A percentile compares a stretch with the other conserved stretches of the same genome.
Conservation (phyloP, 2,888 invertebrate species). For the Drosophila kokeensis region DNA sequence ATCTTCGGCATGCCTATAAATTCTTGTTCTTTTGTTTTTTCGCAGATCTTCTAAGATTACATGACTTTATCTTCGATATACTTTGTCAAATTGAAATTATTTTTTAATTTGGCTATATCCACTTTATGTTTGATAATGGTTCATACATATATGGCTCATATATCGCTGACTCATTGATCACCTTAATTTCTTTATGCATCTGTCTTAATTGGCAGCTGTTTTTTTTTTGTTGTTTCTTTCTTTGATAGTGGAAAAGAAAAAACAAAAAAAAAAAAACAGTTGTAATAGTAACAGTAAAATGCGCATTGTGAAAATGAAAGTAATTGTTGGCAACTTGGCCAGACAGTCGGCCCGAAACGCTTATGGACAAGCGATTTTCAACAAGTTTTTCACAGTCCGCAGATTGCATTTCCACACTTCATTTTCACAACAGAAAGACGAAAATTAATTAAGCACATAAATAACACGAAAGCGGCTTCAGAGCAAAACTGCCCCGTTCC, state of each 20-base stretch:
- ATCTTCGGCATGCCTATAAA: too few species aligned
- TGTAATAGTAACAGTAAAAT: slow-evolving; percentile 38
- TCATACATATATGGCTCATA: background rate
- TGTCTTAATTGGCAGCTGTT: slow-evolving; percentile 32
- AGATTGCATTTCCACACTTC: slow-evolving; percentile 55
- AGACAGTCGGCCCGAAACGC: slow-evolving; percentile 34
- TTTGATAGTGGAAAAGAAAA: background rate
- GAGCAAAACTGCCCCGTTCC: slow-evolving; percentile 2
- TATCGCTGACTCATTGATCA: slow-evolving; percentile 13
- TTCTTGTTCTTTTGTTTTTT: background rate
- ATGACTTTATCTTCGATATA: background rate
- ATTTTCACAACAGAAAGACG: slow-evolving; percentile 53
- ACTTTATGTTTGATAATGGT: background rate
- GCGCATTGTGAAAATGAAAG: slow-evolving; percentile 73
- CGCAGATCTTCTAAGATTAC: background rate
- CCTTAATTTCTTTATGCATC: slow-evolving; percentile 17
- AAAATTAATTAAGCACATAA: slow-evolving; percentile 74
- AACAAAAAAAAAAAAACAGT: slow-evolving; percentile 13
- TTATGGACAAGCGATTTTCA: slow-evolving; percentile 70
- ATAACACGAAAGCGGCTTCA: slow-evolving; percentile 67
- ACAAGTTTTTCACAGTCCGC: slow-evolving; percentile 58
- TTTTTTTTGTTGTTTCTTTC: slow-evolving; percentile 1
- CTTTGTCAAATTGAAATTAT: background rate
- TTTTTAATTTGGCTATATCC: background rate
- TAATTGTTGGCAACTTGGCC: slow-evolving; percentile 61